Percentiles rank a stretch among this genome's conserved stretches.
Evolutionary conservation across 2,888 invertebrate genomes (phyloP).

Genomic region (Ariolimax columbianus): DNA sequence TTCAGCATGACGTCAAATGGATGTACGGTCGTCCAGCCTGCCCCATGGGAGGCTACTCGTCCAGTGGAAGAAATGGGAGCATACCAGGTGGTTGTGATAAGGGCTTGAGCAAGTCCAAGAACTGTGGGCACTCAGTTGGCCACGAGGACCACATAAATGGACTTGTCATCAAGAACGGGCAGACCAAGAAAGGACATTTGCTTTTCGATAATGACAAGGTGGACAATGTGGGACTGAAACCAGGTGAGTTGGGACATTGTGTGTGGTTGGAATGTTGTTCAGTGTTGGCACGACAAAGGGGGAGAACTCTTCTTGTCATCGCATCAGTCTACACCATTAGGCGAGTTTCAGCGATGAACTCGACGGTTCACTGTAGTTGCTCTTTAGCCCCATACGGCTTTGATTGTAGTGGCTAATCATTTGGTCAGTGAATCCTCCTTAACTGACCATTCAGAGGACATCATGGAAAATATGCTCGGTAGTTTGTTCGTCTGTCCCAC

Average conservation of each 20-base stretch:
- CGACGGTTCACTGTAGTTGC: too few relatives aligned
- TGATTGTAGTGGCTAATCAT: too few relatives aligned
- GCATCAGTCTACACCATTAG: too few relatives aligned
- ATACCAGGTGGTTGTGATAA: neutral
- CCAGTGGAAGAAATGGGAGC: neutral
- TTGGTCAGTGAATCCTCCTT: too few relatives aligned
- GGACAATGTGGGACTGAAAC: neutral
- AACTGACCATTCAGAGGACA: too few relatives aligned
- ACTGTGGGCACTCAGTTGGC: neutral
- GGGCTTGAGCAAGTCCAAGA: neutral
- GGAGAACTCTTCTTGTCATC: too few relatives aligned
- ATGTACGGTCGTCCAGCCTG: conserved; percentile 58
- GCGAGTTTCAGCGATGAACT: too few relatives aligned
- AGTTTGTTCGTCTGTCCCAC: too few relatives aligned
- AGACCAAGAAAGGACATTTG: neutral
- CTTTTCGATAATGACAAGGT: neutral
- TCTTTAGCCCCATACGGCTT: too few relatives aligned
- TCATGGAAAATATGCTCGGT: too few relatives aligned
- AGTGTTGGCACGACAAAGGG: too few relatives aligned
- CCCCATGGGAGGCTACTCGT: neutral
- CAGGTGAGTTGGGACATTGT: neutral
- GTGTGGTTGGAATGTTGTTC: too few relatives aligned
- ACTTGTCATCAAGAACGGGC: conserved; percentile 9
- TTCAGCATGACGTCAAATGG: conserved; percentile 87
- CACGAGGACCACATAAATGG: conserved; percentile 19